A percentile compares a stretch with the other conserved stretches of the same genome.
These are phyloP conservation scores for Corydoras maculifer DNA, from an alignment of 2,113 vertebrate species.

Conservation along the genomic window DNA sequence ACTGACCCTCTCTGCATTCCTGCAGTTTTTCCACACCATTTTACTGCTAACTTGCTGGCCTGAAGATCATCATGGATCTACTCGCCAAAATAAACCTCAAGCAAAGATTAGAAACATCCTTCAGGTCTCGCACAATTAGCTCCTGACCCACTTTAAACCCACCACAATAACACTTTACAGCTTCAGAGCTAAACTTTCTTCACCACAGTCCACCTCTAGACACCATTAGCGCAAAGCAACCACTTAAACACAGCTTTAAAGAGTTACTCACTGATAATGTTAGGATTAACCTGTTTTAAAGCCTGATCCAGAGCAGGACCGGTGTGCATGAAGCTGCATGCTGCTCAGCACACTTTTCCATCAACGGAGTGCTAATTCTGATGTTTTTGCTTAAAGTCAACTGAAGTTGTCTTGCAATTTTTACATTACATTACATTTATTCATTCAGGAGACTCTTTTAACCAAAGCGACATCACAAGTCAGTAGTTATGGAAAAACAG, in stretches of 20 bases:
- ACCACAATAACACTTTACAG: slow-evolving; percentile 24
- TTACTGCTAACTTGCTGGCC: slow-evolving; percentile 50
- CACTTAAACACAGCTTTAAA: not conserved
- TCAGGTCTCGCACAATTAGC: slow-evolving; percentile 49
- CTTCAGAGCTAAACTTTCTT: slow-evolving; percentile 2
- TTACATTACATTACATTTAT: too few relatives aligned
- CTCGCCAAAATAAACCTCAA: slow-evolving; percentile 50
- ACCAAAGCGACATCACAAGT: too few relatives aligned
- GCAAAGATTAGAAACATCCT: slow-evolving; percentile 49
- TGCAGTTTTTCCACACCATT: slow-evolving; percentile 50
- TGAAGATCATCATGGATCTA: slow-evolving; percentile 59
- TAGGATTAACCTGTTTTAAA: not conserved
- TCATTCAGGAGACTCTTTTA: too few relatives aligned
- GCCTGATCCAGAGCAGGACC: too few relatives aligned
- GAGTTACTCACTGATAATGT: not conserved
- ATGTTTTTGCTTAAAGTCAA: too few relatives aligned
- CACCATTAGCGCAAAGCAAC: slow-evolving; percentile 16
- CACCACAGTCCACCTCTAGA: slow-evolving; percentile 13
- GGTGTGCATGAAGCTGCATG: too few relatives aligned
- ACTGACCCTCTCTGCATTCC: slow-evolving; percentile 52
- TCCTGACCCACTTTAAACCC: slow-evolving; percentile 19
- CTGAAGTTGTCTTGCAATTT: too few relatives aligned
- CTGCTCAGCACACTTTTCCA: too few relatives aligned
- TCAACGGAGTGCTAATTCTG: too few relatives aligned
- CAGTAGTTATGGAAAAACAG: too few relatives aligned